Conservation (phyloP, 2,888 invertebrate species). For the Apocheima hispidaria region DNA sequence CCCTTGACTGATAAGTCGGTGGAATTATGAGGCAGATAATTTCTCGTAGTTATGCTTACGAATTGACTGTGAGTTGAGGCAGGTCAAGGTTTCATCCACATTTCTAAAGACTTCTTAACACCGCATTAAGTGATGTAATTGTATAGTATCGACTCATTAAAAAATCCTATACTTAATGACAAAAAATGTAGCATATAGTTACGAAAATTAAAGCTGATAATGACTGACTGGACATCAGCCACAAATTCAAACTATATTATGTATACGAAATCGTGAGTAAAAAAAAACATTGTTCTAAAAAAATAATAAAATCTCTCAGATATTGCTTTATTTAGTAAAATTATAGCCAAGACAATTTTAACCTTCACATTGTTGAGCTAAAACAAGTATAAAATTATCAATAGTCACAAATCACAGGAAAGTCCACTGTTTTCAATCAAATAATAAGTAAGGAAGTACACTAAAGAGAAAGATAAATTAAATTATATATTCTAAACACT, state of each 20-base stretch:
- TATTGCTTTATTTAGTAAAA: slow-evolving; percentile 82
- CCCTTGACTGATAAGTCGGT: neutral
- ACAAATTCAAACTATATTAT: too few relatives aligned
- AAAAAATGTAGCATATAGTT: too few relatives aligned
- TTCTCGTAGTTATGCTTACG: neutral
- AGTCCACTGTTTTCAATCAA: slow-evolving; percentile 53
- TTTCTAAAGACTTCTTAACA: neutral
- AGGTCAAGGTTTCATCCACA: neutral
- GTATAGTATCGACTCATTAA: too few relatives aligned
- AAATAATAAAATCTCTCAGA: slow-evolving; percentile 54
- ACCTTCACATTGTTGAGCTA: slow-evolving; percentile 71
- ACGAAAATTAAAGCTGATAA: too few relatives aligned
- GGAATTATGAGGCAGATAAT: neutral
- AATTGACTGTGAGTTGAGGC: neutral
- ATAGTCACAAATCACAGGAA: slow-evolving; percentile 84
- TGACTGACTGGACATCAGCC: neutral
- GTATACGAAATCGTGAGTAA: too few relatives aligned
- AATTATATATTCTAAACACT: slow-evolving; percentile 64
- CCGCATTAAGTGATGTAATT: too few relatives aligned
- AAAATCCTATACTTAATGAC: too few relatives aligned
- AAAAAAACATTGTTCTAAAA: slow-evolving; percentile 43
- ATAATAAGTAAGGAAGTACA: slow-evolving; percentile 50
- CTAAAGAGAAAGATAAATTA: slow-evolving; percentile 59
- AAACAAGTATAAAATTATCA: slow-evolving; percentile 80
- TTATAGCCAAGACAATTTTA: slow-evolving; percentile 78